Evolutionary conservation across 2,113 vertebrate genomes (phyloP).

Genomic region (Elanoides forficatus): DNA sequence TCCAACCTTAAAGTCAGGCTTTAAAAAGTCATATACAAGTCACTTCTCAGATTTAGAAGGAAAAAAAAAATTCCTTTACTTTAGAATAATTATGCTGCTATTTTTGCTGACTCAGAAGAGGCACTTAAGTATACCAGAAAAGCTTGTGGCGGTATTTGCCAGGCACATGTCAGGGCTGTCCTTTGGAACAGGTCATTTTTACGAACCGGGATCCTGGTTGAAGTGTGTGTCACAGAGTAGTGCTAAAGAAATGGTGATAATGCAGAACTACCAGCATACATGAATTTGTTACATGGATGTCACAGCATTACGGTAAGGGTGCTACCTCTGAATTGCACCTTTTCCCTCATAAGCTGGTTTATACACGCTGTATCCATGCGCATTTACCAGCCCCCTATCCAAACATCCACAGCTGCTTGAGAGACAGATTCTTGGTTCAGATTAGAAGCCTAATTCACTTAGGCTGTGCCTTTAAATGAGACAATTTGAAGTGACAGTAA

Average conservation of each 20-base stretch:
- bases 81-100: neutral
- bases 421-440: neutral
- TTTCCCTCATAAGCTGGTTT: neutral
- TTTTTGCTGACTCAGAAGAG: neutral
- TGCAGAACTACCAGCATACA: neutral
- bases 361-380: rapidly evolving
- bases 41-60: neutral
- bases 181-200: neutral
- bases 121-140: neutral
- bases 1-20: neutral
- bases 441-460: neutral
- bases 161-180: neutral
- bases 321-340: neutral
- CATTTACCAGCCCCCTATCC: neutral
- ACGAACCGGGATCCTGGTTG: neutral
- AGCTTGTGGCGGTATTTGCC: neutral
- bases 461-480: neutral
- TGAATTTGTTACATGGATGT: neutral
- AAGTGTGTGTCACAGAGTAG: neutral
- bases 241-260: neutral
- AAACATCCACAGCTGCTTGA: neutral
- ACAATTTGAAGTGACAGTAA: neutral
- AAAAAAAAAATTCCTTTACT: neutral
- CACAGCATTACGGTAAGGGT: neutral
- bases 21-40: neutral